Conservation (phyloP, 2,797 vertebrate species). For the Anas bernieri region DNA sequence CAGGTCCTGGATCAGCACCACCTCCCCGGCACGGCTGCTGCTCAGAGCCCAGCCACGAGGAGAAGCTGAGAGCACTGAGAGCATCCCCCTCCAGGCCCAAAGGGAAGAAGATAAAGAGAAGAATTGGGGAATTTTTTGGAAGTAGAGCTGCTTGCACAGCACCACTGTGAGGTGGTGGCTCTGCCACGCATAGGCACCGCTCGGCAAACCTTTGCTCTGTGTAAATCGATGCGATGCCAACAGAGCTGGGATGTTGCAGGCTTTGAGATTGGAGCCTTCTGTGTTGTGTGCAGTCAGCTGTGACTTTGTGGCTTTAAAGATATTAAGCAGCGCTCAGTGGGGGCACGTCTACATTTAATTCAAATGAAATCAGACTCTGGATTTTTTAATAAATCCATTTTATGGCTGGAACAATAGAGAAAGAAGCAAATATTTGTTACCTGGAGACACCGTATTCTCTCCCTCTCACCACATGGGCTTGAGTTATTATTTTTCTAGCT, state of each 20-base stretch:
- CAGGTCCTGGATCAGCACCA: fast-evolving
- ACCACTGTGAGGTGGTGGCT: background rate
- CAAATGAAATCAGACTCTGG: conserved; percentile 13
- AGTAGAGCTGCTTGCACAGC: background rate
- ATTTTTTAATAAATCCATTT: conserved; percentile 4
- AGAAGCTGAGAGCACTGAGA: background rate
- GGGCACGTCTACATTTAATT: background rate
- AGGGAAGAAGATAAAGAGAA: background rate
- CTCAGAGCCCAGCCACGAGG: background rate
- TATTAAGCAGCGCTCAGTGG: conserved; percentile 18
- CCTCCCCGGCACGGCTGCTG: fast-evolving
- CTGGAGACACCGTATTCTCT: background rate
- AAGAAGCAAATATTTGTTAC: conserved; percentile 4
- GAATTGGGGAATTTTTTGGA: fast-evolving
- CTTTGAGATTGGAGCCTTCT: fast-evolving
- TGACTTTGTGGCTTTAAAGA: conserved; percentile 22
- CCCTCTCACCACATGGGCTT: background rate
- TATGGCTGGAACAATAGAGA: conserved; percentile 11
- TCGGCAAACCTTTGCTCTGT: background rate
- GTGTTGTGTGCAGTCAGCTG: background rate
- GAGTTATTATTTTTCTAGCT: conserved; percentile 23
- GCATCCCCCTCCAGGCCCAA: background rate
- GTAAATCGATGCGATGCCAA: background rate
- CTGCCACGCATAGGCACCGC: background rate
- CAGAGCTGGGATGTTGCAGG: background rate